Conservation (phyloP, 2,888 invertebrate genomes). For the Schizotus pectinicornis region DNA sequence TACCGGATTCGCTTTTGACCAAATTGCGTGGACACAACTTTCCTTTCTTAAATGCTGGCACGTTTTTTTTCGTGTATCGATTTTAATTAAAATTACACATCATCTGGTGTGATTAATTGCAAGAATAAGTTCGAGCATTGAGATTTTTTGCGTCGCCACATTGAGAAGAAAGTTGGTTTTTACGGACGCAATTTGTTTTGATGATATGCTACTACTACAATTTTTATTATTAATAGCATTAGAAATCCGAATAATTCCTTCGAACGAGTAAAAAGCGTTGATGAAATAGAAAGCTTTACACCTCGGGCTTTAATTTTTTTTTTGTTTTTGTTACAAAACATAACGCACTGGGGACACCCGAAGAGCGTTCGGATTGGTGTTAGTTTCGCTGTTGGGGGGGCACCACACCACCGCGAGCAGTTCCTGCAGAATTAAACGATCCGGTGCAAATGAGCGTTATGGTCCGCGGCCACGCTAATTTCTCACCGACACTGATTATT, state of each 20-base stretch:
- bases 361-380: slow-evolving; percentile 17
- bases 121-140: slow-evolving; percentile 9
- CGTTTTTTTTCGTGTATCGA: slow-evolving; percentile 20
- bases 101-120: slow-evolving; percentile 24
- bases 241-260: slow-evolving; percentile 29
- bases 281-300: slow-evolving; percentile 28
- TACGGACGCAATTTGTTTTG: slow-evolving; percentile 26
- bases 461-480: slow-evolving; percentile 24
- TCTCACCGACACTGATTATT: slow-evolving; percentile 13
- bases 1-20: too few relatives aligned
- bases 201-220: slow-evolving; percentile 26
- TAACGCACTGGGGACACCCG: slow-evolving; percentile 8
- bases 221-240: slow-evolving; percentile 30
- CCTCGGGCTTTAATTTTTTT: slow-evolving; percentile 16
- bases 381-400: slow-evolving; percentile 23
- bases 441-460: slow-evolving; percentile 22
- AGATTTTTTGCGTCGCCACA: not conserved
- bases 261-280: slow-evolving; percentile 24
- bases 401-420: not conserved
- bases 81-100: slow-evolving; percentile 24
- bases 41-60: not conserved
- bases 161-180: slow-evolving; percentile 23
- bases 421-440: slow-evolving; percentile 22
- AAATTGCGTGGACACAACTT: too few relatives aligned
- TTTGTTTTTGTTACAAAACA: slow-evolving; percentile 4